Conservation (phyloP, 2,113 vertebrate species). For the Eonycteris spelaea region DNA sequence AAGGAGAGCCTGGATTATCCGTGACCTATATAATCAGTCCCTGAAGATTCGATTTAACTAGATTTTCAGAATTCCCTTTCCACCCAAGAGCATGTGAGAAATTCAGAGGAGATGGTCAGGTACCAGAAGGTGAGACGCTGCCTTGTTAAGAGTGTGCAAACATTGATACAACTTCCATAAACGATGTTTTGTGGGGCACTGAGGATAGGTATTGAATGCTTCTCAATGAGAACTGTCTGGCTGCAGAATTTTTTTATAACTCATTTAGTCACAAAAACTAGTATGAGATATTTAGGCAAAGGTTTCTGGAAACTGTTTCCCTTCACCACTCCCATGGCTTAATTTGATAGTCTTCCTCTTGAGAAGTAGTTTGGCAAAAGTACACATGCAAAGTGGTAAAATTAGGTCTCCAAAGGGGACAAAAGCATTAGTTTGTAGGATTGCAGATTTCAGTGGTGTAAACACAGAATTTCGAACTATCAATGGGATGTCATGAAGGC, state of each 20-base stretch:
- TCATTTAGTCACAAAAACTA: slow-evolving; percentile 22
- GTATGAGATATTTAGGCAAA: background rate
- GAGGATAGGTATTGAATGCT: background rate
- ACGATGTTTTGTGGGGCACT: background rate
- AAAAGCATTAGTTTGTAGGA: background rate
- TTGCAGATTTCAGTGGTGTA: background rate
- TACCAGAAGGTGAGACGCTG: background rate
- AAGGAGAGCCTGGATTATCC: background rate
- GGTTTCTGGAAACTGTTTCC: slow-evolving; percentile 17
- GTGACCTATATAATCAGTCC: slow-evolving; percentile 17
- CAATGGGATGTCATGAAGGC: background rate
- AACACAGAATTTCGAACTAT: background rate
- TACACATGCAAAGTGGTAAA: background rate
- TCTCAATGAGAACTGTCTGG: background rate
- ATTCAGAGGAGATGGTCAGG: slow-evolving; percentile 10
- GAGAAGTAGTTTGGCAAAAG: slow-evolving; percentile 10
- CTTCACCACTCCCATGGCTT: background rate
- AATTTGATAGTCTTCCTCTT: background rate
- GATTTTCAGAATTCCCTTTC: slow-evolving; percentile 36
- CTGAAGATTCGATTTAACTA: slow-evolving; percentile 44
- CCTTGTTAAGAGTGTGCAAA: background rate
- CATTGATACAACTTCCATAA: background rate
- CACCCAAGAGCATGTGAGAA: background rate
- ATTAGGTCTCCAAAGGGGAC: background rate
- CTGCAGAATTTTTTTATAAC: background rate